These are phyloP conservation scores for Cyclargus thomasi DNA, from an alignment of 1,140 invertebrate genomes.

Conservation along the genomic window DNA sequence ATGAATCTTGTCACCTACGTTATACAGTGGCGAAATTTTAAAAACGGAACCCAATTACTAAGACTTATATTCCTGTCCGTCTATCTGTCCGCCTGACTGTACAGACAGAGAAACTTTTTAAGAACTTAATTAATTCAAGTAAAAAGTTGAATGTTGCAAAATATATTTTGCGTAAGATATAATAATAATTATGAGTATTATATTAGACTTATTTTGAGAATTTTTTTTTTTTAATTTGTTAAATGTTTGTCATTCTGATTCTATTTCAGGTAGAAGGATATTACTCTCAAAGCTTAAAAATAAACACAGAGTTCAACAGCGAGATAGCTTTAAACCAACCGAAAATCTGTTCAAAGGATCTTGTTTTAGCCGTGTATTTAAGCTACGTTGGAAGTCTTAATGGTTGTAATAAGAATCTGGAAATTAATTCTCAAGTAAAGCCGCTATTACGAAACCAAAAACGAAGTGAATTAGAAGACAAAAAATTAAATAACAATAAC, in stretches of 20 bases:
- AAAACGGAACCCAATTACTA: no score
- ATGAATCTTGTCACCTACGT: no score
- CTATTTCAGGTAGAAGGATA: constrained; percentile 10
- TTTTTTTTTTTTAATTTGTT: not conserved
- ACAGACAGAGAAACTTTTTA: no score
- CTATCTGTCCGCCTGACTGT: no score
- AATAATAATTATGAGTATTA: no score
- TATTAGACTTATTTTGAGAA: no score
- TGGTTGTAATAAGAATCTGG: not conserved
- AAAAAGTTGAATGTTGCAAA: no score
- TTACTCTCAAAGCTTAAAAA: not conserved
- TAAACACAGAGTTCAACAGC: not conserved
- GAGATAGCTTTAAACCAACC: not conserved
- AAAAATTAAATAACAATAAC: not conserved
- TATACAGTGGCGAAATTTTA: no score
- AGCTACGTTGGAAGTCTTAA: constrained; percentile 4
- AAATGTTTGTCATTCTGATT: not conserved
- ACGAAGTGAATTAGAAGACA: not conserved
- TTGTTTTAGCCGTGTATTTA: not conserved
- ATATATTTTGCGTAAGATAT: no score
- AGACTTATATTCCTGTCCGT: no score
- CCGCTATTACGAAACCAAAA: not conserved
- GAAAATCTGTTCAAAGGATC: constrained; percentile 12
- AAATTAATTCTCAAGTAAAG: constrained; percentile 7
- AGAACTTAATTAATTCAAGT: no score